Percentiles rank a stretch among this genome's conserved stretches.
phyloP scores from a whole-genome alignment of 1,140 invertebrate species.

The Bradynema listronoti region DNA sequence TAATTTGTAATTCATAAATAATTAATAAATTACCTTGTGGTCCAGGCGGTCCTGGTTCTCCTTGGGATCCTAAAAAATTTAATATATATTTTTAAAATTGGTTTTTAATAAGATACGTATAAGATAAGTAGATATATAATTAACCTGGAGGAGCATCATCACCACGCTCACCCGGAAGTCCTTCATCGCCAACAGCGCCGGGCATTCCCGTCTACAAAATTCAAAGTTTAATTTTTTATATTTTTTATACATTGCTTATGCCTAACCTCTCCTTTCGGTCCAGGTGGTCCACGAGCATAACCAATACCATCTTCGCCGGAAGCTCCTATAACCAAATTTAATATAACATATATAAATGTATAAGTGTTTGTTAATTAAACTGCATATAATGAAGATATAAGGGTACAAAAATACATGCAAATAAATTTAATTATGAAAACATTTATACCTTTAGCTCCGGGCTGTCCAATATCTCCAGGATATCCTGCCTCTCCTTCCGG shows the following conservation, averaged over 20 bases:
- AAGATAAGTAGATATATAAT: conserved; percentile 3
- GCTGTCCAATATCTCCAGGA: conserved; percentile 19
- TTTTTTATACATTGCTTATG: no score
- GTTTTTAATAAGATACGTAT: not conserved
- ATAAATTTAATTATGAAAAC: no score
- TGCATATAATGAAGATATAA: no score
- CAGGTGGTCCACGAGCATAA: conserved; percentile 31
- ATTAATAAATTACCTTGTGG: conserved; percentile 13
- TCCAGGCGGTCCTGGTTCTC: conserved; percentile 26
- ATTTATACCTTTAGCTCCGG: conserved; percentile 14
- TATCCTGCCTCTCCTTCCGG: conserved; percentile 25
- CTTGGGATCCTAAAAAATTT: conserved; percentile 20
- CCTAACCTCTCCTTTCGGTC: conserved; percentile 38
- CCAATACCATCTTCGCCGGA: conserved; percentile 32
- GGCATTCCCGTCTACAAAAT: conserved; percentile 19
- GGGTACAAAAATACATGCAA: no score
- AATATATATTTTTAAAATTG: not conserved
- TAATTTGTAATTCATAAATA: not conserved
- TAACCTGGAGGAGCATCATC: conserved; percentile 32
- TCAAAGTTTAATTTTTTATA: no score
- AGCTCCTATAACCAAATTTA: no score
- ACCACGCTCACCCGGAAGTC: conserved; percentile 31
- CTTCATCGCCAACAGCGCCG: conserved; percentile 29
- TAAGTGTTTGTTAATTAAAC: no score
- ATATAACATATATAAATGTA: no score